Evolutionary conservation across 2,888 invertebrate species (phyloP).

Genomic region (Sinhomidia bicolor): DNA sequence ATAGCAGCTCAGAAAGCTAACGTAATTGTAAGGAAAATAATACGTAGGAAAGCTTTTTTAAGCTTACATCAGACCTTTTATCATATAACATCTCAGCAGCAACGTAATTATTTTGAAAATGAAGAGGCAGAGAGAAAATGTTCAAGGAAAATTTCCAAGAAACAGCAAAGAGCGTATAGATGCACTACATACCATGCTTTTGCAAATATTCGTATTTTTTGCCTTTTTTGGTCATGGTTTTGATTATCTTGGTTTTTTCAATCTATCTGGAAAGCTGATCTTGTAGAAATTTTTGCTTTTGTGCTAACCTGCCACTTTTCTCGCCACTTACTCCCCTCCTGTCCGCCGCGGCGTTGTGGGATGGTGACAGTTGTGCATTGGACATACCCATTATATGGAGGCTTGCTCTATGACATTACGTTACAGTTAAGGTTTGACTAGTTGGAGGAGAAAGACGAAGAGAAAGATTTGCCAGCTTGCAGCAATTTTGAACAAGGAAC

Average conservation of each 20-base stretch:
- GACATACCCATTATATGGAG: background rate
- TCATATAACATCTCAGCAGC: background rate
- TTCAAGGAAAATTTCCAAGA: background rate
- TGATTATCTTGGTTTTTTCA: background rate
- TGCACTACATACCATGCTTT: too few relatives aligned
- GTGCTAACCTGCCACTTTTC: constrained; percentile 28
- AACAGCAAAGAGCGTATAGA: background rate
- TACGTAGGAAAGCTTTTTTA: background rate
- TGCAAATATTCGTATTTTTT: background rate
- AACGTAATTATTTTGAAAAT: background rate
- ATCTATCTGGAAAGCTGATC: constrained; percentile 17
- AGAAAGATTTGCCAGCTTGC: constrained; percentile 53
- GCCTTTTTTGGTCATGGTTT: background rate
- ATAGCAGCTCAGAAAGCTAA: background rate
- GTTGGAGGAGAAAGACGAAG: constrained; percentile 12
- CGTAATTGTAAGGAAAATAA: background rate
- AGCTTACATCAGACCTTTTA: constrained; percentile 20
- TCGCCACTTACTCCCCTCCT: background rate
- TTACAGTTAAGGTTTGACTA: background rate
- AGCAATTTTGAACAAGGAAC: constrained; percentile 38
- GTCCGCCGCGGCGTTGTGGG: background rate
- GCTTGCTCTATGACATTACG: constrained; percentile 11
- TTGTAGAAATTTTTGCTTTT: constrained; percentile 24
- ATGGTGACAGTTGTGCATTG: constrained; percentile 7
- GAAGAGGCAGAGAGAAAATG: background rate